phyloP scores from a whole-genome alignment of 1,140 invertebrate species.

The Bathynomus jamesi region DNA sequence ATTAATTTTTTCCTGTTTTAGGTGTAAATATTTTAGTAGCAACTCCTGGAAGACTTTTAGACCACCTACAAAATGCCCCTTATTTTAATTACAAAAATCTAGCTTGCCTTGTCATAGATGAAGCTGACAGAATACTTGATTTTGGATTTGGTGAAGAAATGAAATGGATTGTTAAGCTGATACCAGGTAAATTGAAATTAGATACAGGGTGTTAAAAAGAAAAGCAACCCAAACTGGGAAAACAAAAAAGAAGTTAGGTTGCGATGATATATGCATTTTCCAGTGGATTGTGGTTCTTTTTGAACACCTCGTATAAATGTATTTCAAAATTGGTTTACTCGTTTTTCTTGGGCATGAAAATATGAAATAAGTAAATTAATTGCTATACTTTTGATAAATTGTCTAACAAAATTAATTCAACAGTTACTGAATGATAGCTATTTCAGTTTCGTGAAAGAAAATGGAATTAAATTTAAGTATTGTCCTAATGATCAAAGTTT shows the following conservation, averaged over 20 bases:
- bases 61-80: constrained; percentile 94
- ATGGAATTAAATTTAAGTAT: too few relatives aligned
- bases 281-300: too few relatives aligned
- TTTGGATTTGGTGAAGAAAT: constrained; percentile 99
- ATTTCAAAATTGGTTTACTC: neutral
- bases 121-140: constrained; percentile 96
- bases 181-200: constrained; percentile 84
- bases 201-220: too few relatives aligned
- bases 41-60: constrained; percentile 93
- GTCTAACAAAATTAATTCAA: neutral
- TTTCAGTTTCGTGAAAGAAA: too few relatives aligned
- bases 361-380: neutral
- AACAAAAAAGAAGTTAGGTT: too few relatives aligned
- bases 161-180: constrained; percentile 87
- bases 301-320: constrained; percentile 4
- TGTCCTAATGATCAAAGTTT: too few relatives aligned
- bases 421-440: constrained; percentile 39
- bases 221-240: too few relatives aligned
- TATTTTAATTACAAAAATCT: constrained; percentile 94
- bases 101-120: constrained; percentile 95
- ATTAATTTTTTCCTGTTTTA: constrained; percentile 38
- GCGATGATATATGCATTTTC: too few relatives aligned
- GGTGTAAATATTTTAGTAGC: constrained; percentile 96
- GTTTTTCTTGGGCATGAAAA: constrained; percentile 1
- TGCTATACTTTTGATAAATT: neutral